Evolutionary conservation across 1,140 invertebrate species (phyloP).

Genomic region (Drosophila ohnishii): DNA sequence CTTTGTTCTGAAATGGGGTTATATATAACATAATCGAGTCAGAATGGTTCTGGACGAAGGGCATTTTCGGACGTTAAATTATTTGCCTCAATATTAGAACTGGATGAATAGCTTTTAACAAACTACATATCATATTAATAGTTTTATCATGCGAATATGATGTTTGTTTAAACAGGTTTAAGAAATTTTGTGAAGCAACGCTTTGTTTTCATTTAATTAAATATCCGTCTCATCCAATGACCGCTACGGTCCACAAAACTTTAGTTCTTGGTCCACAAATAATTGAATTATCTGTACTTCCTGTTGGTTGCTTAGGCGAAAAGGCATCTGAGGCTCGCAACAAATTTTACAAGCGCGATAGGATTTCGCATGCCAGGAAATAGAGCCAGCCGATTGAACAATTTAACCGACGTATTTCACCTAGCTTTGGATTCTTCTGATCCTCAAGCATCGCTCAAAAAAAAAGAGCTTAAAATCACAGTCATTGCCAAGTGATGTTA

Average conservation of each 20-base stretch:
- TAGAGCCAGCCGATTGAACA: not conserved
- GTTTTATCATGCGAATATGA: conserved; percentile 16
- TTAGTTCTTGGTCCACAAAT: not conserved
- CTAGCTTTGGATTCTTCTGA: too few relatives aligned
- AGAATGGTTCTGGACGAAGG: conserved; percentile 29
- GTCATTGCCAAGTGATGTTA: conserved; percentile 3
- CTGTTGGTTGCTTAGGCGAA: conserved; percentile 14
- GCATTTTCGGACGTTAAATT: conserved; percentile 7
- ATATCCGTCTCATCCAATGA: too few relatives aligned
- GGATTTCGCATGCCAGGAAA: conserved; percentile 9
- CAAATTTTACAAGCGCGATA: conserved; percentile 12
- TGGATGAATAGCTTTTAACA: conserved; percentile 7
- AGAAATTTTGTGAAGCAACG: conserved; percentile 19
- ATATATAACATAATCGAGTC: conserved; percentile 36
- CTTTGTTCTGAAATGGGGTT: not conserved
- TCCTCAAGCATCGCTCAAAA: not conserved
- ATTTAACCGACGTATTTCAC: conserved; percentile 12
- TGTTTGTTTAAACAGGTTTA: conserved; percentile 1
- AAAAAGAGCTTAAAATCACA: conserved; percentile 16
- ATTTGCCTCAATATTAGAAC: conserved; percentile 12
- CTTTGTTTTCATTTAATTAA: too few relatives aligned
- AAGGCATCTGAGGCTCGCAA: conserved; percentile 26
- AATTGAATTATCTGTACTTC: conserved; percentile 21
- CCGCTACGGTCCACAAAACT: too few relatives aligned
- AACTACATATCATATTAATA: conserved; percentile 14